Percentiles rank a stretch among this genome's conserved stretches.
These are phyloP conservation scores for Sternarchorhynchus goeldii DNA, from an alignment of 2,797 vertebrate genomes.

Conservation along the genomic window DNA sequence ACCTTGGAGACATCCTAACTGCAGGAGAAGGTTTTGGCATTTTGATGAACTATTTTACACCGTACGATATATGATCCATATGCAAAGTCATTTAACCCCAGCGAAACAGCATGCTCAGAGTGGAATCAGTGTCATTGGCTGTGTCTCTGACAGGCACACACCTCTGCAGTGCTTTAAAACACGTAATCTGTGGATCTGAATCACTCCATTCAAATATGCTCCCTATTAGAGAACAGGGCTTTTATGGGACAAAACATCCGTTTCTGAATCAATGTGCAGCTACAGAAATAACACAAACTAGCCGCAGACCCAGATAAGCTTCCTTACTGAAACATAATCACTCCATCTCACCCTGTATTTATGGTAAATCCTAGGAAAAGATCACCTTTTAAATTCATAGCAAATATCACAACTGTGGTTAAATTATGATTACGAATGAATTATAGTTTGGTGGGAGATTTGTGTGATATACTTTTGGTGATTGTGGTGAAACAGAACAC, in stretches of 20 bases:
- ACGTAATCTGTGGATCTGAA: background rate
- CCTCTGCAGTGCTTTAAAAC: conserved; percentile 6
- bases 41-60: conserved; percentile 28
- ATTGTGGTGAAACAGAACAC: background rate
- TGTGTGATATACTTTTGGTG: background rate
- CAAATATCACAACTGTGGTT: background rate
- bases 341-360: background rate
- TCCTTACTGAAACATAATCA: background rate
- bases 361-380: too few species aligned
- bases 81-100: conserved; percentile 20
- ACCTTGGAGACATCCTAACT: conserved; percentile 47
- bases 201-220: conserved; percentile 1
- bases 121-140: background rate
- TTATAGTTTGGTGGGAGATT: background rate
- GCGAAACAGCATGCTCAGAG: conserved; percentile 16
- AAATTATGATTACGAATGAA: background rate
- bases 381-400: background rate
- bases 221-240: background rate
- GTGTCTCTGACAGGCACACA: background rate
- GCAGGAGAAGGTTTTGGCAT: conserved; percentile 23
- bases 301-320: too few species aligned
- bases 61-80: conserved; percentile 26
- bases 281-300: background rate
- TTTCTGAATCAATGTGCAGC: background rate
- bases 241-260: background rate